Base-by-base conservation (phyloP, 1,140 invertebrate species). In the Globodera ellingtonae region DNA sequence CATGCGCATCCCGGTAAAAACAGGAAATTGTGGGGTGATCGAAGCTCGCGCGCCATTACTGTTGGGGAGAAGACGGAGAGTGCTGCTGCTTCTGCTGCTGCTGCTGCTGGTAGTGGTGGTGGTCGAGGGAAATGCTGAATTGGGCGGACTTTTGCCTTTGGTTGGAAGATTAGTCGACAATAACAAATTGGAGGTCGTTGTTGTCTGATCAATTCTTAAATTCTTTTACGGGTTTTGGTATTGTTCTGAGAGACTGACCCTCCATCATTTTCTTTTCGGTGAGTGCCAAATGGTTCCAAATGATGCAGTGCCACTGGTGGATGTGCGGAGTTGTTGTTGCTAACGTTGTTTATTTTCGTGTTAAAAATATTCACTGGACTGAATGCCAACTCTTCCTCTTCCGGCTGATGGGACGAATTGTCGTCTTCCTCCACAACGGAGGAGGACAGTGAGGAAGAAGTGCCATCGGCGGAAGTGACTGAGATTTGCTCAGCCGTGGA, bases 1-100 rank as follows among this genome's bases (percentile, higher is more conserved):
- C 75, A 77, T 52, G 24, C 72, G 46, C 72, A 74, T 62, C 44
- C 75, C 75, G 50, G 75, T 77, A 48, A 77, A 77, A 50, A 77
- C 56, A 35, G 75, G 75, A 47, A 77, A 77, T 67, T 69, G 75
- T 24, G 75, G 75, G 18, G 75, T 77, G 69, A 21, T 62, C 47
- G 65, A 62, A 50, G 48, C 48, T 50, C 50, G 21, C n/a, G 75
- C 48, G 8, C 7, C 48, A 47, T 75, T 52, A 18, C 8, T 18
- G 15, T 18, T 18, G 0, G 10, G 56, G 56, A 62, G 56, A 62
- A 62, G 6, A 62, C 56, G 56, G 13, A 18, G 67, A 7, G 66
- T 69, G 66, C 10, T 69, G 66, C n/a, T 21, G 1, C n/a, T 21
- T 4, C 35, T 69, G 35, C 1, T 70, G 35, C 0, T 15, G 10